Conservation (phyloP, 2,888 invertebrate genomes). For the Tinea semifulvella region DNA sequence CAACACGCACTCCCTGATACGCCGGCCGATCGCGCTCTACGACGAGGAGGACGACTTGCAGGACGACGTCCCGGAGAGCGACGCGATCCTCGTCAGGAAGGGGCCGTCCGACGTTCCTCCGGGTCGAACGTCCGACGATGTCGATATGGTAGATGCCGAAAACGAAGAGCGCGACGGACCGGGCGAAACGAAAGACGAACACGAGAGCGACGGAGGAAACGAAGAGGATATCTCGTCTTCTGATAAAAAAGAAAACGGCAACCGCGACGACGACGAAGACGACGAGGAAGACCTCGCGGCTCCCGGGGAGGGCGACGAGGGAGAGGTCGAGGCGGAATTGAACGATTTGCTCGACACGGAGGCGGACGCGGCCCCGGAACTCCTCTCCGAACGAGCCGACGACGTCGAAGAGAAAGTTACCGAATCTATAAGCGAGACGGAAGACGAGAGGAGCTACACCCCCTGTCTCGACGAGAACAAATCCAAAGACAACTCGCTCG, state of each 20-base stretch:
- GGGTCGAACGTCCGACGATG: neutral
- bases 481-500: constrained; percentile 45
- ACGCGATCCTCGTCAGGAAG: neutral
- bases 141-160: neutral
- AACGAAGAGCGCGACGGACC: neutral
- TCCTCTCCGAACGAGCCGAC: neutral
- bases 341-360: too few relatives aligned
- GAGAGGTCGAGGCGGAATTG: constrained; percentile 33
- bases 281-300: constrained; percentile 23
- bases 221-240: neutral
- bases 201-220: neutral
- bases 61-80: constrained; percentile 22
- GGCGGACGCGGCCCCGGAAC: neutral
- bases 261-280: neutral
- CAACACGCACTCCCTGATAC: constrained; percentile 56
- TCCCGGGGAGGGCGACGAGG: constrained; percentile 43
- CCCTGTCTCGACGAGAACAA: constrained; percentile 76
- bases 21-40: constrained; percentile 62
- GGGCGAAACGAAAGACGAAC: neutral
- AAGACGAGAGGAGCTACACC: constrained; percentile 76
- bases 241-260: neutral
- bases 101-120: neutral
- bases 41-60: constrained; percentile 57
- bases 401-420: constrained; percentile 51
- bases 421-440: constrained; percentile 70